A percentile compares a stretch with the other conserved stretches of the same genome.
phyloP scores from a whole-genome alignment of 2,113 vertebrate species.

The Callocephalon fimbriatum region DNA sequence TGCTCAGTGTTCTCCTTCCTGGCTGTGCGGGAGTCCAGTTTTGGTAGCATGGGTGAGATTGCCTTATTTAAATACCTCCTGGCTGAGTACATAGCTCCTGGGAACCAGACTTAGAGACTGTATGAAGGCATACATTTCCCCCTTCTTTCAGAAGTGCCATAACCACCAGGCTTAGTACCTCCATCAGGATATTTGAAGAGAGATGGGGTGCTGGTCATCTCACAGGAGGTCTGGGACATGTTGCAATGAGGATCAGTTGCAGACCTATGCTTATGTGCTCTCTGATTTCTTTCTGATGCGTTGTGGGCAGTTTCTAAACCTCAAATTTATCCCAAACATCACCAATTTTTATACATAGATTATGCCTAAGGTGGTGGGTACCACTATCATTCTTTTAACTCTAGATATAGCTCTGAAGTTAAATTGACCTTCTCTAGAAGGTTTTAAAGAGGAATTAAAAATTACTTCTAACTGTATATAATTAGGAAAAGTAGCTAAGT shows the following conservation, averaged over 20 bases:
- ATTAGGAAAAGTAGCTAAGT: neutral
- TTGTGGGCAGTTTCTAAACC: neutral
- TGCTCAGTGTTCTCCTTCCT: neutral
- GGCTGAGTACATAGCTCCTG: neutral
- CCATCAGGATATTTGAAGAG: neutral
- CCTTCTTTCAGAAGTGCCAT: neutral
- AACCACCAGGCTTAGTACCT: neutral
- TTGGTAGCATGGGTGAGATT: neutral
- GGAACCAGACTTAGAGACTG: neutral
- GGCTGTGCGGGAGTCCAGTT: neutral
- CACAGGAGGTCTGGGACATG: neutral
- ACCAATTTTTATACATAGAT: neutral
- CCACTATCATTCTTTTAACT: neutral
- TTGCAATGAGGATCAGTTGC: neutral
- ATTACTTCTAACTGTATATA: neutral
- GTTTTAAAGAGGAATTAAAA: neutral
- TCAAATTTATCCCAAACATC: neutral
- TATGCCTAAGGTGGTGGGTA: neutral
- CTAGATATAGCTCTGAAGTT: neutral
- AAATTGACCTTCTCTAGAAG: neutral
- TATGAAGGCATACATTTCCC: neutral
- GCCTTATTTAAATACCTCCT: neutral
- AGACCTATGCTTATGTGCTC: neutral
- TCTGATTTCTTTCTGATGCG: neutral
- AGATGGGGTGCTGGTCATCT: neutral